Evolutionary conservation across 2,797 vertebrate species (phyloP).

Genomic region (Sebastes melanostomus): DNA sequence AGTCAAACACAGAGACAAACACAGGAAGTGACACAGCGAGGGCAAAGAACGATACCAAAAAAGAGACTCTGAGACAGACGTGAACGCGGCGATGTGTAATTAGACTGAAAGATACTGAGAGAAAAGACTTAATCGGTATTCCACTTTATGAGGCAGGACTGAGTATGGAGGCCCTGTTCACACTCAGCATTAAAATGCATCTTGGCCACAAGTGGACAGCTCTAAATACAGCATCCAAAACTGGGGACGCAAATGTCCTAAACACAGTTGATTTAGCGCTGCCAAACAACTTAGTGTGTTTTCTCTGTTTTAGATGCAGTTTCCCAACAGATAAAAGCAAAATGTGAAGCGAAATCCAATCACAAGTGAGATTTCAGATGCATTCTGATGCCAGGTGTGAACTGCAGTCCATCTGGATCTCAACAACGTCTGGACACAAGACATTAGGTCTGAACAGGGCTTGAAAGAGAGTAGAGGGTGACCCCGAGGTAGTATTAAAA

Average conservation of each 20-base stretch:
- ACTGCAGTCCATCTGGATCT: constrained; percentile 48
- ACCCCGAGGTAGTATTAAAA: constrained; percentile 47
- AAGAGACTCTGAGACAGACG: constrained; percentile 57
- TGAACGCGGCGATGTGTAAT: constrained; percentile 49
- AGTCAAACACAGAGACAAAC: constrained; percentile 56
- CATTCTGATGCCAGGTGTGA: constrained; percentile 68
- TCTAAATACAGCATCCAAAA: constrained; percentile 43
- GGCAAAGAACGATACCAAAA: constrained; percentile 61
- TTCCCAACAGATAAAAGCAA: constrained; percentile 18
- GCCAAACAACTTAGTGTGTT: constrained; percentile 32
- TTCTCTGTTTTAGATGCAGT: constrained; percentile 37
- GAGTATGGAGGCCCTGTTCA: constrained; percentile 53
- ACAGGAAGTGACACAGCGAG: constrained; percentile 56
- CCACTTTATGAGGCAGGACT: constrained; percentile 53
- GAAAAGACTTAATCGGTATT: constrained; percentile 56
- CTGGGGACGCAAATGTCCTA: constrained; percentile 22
- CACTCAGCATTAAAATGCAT: constrained; percentile 70
- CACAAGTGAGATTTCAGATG: constrained; percentile 28
- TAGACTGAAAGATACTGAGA: constrained; percentile 49
- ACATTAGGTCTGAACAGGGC: constrained; percentile 47
- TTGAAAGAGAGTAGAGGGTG: constrained; percentile 52
- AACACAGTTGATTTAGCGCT: constrained; percentile 44
- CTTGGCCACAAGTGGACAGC: constrained; percentile 38
- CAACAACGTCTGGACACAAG: constrained; percentile 31
- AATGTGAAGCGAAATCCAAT: constrained; percentile 30